A percentile compares a stretch with the other conserved stretches of the same genome.
Conservation (phyloP, 2,113 vertebrate species). For the Triplophysa rosa region DNA sequence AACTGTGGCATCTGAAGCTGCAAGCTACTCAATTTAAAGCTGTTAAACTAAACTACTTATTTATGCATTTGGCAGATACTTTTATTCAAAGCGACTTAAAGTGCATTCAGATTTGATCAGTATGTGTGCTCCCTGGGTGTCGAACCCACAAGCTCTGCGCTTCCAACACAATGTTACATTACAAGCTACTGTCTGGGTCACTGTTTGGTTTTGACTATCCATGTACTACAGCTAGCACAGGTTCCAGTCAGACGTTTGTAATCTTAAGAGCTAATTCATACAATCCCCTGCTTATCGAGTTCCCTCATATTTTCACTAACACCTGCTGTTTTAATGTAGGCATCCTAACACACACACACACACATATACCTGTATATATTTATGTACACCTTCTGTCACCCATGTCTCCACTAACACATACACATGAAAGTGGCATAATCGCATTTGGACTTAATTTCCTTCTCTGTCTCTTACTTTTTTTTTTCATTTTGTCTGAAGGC, state of each 20-base stretch:
- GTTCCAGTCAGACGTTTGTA: not conserved
- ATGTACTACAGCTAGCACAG: not conserved
- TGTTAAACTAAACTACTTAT: too few relatives aligned
- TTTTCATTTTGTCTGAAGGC: not conserved
- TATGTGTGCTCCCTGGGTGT: too few relatives aligned
- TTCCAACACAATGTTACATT: too few relatives aligned
- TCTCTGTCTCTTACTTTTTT: not conserved
- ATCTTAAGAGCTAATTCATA: conserved; percentile 15
- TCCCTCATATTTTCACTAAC: not conserved
- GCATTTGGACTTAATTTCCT: not conserved
- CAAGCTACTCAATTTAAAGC: too few relatives aligned
- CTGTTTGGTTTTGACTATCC: not conserved
- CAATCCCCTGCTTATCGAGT: conserved; percentile 9
- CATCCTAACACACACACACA: not conserved
- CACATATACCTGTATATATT: not conserved
- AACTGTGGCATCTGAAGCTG: too few relatives aligned
- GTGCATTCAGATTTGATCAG: too few relatives aligned
- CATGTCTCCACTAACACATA: not conserved
- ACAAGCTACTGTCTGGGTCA: not conserved
- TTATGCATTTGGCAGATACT: too few relatives aligned
- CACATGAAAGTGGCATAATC: conserved; percentile 2
- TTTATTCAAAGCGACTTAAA: too few relatives aligned
- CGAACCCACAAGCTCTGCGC: too few relatives aligned
- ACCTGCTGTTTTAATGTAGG: not conserved
- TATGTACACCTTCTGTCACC: conserved; percentile 8